A percentile compares a stretch with the other conserved stretches of the same genome.
These are phyloP conservation scores for Xyrichtys novacula DNA, from an alignment of 2,797 vertebrate genomes.

Conservation along the genomic window DNA sequence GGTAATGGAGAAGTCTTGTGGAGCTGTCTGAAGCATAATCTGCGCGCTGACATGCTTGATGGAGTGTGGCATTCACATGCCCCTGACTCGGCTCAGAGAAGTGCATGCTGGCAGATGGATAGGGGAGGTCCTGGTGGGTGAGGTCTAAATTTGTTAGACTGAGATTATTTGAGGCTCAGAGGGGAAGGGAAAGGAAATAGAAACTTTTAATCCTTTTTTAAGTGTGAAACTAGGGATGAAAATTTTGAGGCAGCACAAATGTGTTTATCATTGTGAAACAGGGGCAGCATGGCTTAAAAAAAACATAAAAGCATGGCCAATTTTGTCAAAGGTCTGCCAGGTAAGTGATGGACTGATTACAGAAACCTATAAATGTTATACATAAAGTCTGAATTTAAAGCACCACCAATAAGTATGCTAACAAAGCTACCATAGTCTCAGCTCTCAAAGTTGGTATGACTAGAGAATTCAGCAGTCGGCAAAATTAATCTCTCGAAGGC, in stretches of 20 bases:
- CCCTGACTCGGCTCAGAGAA: conserved; percentile 67
- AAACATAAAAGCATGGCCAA: too few species aligned
- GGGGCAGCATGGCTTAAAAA: too few species aligned
- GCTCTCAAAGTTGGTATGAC: too few species aligned
- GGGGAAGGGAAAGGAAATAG: conserved; percentile 38
- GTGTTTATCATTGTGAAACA: not conserved
- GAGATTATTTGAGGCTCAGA: conserved; percentile 68
- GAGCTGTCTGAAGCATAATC: conserved; percentile 70
- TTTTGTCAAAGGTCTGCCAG: too few species aligned
- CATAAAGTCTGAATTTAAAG: too few species aligned
- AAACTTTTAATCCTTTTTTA: not conserved
- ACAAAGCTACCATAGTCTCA: too few species aligned
- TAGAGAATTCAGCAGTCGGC: too few species aligned
- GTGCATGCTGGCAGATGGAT: conserved; percentile 75
- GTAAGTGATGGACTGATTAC: too few species aligned
- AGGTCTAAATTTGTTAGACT: conserved; percentile 77
- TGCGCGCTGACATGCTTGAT: conserved; percentile 78
- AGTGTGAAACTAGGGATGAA: conserved; percentile 3
- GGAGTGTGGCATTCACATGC: conserved; percentile 76
- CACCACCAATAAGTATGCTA: too few species aligned
- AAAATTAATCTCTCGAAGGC: too few species aligned
- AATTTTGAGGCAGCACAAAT: not conserved
- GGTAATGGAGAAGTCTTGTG: conserved; percentile 70
- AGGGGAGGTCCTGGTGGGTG: conserved; percentile 75
- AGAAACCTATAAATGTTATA: too few species aligned